phyloP scores from a whole-genome alignment of 2,888 invertebrate species.

The Phrixothrix hirtus region DNA sequence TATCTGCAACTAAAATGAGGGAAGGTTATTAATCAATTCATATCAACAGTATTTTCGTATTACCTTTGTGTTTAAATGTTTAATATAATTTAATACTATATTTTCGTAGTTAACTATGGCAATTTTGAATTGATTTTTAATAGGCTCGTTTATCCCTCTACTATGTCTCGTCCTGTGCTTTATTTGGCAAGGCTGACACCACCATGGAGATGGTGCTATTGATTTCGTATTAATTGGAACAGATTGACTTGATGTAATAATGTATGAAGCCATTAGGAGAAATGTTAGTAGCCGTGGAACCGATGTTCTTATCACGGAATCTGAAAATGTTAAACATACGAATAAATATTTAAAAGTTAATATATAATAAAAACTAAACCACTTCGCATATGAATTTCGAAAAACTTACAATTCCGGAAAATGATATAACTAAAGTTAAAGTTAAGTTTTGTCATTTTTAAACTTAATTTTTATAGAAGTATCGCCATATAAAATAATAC shows the following conservation, averaged over 20 bases:
- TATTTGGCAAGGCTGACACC: constrained; percentile 24
- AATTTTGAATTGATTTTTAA: constrained; percentile 15
- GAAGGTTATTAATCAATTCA: too few relatives aligned
- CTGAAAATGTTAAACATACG: too few relatives aligned
- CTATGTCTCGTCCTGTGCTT: constrained; percentile 22
- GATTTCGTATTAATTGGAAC: constrained; percentile 10
- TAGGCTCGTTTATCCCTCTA: constrained; percentile 10
- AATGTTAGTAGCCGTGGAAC: constrained; percentile 9
- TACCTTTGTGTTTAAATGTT: constrained; percentile 16
- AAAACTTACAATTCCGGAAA: too few relatives aligned
- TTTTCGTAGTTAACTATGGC: constrained; percentile 9
- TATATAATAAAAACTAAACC: too few relatives aligned
- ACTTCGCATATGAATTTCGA: too few relatives aligned
- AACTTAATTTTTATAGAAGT: constrained; percentile 8
- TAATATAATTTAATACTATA: constrained; percentile 5
- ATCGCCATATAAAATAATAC: constrained; percentile 7
- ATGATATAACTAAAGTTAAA: too few relatives aligned
- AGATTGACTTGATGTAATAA: constrained; percentile 8
- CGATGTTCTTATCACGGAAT: constrained; percentile 11
- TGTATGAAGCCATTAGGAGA: constrained; percentile 7
- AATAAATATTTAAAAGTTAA: too few relatives aligned
- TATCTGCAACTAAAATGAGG: constrained; percentile 12
- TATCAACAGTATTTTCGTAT: too few relatives aligned
- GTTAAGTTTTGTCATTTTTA: constrained; percentile 14
- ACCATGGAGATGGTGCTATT: constrained; percentile 7